These are phyloP conservation scores for Etheostoma nigrum DNA, from an alignment of 2,797 vertebrate genomes.

Conservation along the genomic window DNA sequence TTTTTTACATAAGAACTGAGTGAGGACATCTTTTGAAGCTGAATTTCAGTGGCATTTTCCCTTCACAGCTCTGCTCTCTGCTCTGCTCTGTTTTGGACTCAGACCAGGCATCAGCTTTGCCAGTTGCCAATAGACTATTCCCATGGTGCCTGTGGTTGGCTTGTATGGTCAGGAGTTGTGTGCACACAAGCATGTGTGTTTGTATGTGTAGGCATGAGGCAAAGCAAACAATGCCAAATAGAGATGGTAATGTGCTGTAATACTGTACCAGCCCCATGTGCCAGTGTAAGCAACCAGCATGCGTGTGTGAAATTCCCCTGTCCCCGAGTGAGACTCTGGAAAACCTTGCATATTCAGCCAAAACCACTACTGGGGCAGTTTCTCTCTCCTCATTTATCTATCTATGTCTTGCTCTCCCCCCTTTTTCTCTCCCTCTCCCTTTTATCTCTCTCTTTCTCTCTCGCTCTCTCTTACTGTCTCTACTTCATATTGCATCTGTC, in stretches of 20 bases:
- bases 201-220: constrained; percentile 74
- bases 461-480: constrained; percentile 20
- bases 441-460: constrained; percentile 7
- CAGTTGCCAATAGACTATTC: constrained; percentile 77
- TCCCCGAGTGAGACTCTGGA: constrained; percentile 74
- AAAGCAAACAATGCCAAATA: constrained; percentile 79
- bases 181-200: constrained; percentile 67
- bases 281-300: constrained; percentile 75
- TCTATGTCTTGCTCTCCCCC: constrained; percentile 14
- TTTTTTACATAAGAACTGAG: constrained; percentile 8
- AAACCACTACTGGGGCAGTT: constrained; percentile 57
- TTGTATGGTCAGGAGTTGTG: constrained; percentile 75
- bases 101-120: constrained; percentile 77
- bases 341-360: constrained; percentile 74
- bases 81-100: constrained; percentile 73
- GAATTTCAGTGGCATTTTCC: constrained; percentile 47
- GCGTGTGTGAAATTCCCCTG: constrained; percentile 76
- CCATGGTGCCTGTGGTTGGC: constrained; percentile 78
- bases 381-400: constrained; percentile 29
- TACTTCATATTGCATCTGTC: constrained; percentile 23
- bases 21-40: constrained; percentile 38
- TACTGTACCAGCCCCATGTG: constrained; percentile 77
- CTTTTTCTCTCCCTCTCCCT: constrained; percentile 15
- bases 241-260: constrained; percentile 77
- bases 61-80: constrained; percentile 47